A percentile compares a stretch with the other conserved stretches of the same genome.
phyloP scores from a whole-genome alignment of 2,888 invertebrate genomes.

The Pseudanteris insignis region DNA sequence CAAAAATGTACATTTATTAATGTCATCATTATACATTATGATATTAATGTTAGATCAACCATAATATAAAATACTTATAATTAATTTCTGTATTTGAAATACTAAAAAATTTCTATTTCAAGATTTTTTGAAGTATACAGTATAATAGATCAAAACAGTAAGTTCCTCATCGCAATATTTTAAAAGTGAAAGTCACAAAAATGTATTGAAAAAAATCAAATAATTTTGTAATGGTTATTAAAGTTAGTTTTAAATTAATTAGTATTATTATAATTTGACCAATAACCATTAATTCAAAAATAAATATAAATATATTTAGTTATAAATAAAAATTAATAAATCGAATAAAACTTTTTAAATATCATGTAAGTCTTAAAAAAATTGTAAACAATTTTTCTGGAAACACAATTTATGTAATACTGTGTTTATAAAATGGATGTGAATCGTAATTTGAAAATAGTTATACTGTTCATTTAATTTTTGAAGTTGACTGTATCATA shows the following conservation, averaged over 20 bases:
- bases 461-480: neutral
- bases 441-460: neutral
- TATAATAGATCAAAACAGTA: too few species aligned
- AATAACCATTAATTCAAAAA: neutral
- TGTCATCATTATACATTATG: slow-evolving; percentile 2
- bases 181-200: too few species aligned
- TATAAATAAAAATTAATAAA: neutral
- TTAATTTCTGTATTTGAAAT: slow-evolving; percentile 4
- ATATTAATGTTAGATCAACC: slow-evolving; percentile 4
- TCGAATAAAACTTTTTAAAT: neutral
- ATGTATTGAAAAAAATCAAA: too few species aligned
- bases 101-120: neutral
- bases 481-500: slow-evolving; percentile 2
- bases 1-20: slow-evolving; percentile 20
- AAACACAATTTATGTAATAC: neutral
- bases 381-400: neutral
- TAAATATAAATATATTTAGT: neutral
- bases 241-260: too few species aligned
- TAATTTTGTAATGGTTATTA: too few species aligned
- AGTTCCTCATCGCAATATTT: too few species aligned
- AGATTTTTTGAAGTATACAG: too few species aligned
- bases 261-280: too few species aligned
- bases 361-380: neutral
- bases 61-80: slow-evolving; percentile 30
- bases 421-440: neutral